Conservation (phyloP, 2,888 invertebrate species). For the Eurytoma adleriae region DNA sequence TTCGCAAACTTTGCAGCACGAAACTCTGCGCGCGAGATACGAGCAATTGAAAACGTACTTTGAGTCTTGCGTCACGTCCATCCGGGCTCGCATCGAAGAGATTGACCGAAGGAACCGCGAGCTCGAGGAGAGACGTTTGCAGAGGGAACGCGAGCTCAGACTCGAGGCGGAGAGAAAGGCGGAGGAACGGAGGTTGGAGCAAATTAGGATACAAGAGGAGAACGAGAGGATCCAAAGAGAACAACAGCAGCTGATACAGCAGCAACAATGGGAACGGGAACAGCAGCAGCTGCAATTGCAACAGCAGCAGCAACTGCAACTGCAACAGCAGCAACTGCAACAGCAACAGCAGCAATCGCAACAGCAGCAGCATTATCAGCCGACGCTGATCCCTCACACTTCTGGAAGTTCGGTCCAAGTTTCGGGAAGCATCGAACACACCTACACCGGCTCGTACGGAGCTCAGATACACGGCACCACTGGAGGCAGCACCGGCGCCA, state of each 20-base stretch:
- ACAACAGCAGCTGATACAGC: background rate
- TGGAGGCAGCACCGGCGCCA: background rate
- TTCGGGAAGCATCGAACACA: background rate
- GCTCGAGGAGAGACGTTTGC: constrained; percentile 12
- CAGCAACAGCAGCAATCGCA: background rate
- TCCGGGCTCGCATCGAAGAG: constrained; percentile 29
- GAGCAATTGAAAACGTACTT: constrained; percentile 32
- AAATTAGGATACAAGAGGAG: background rate
- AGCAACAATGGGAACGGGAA: background rate
- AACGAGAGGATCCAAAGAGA: background rate
- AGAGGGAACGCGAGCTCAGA: constrained; percentile 32
- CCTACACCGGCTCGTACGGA: background rate
- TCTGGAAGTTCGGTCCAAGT: constrained; percentile 7
- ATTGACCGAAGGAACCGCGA: constrained; percentile 3
- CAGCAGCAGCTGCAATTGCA: background rate
- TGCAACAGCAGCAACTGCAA: background rate
- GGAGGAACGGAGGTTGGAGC: background rate
- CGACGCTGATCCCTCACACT: background rate
- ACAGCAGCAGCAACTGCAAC: background rate
- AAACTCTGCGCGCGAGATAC: constrained; percentile 15
- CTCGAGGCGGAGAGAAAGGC: constrained; percentile 52
- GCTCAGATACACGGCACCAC: too few relatives aligned
- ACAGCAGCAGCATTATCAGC: background rate
- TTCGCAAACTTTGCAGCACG: constrained; percentile 7
- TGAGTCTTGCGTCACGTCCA: constrained; percentile 21